These are phyloP conservation scores for Nipponia nippon DNA, from an alignment of 2,113 vertebrate genomes.

Conservation along the genomic window DNA sequence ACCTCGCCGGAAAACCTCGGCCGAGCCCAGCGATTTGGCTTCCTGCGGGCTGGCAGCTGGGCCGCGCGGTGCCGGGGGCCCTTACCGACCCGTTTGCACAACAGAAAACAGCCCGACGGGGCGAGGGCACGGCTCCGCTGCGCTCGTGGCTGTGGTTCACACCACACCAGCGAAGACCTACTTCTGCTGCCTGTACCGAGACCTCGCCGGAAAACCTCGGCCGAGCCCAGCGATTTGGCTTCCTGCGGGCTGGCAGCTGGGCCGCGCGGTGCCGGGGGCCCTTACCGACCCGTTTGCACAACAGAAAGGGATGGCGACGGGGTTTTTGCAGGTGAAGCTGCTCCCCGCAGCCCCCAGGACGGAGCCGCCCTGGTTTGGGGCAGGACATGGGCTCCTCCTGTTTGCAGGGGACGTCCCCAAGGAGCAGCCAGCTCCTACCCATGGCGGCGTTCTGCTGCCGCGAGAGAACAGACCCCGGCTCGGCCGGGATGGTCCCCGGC, in stretches of 20 bases:
- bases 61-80: background rate
- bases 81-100: no score
- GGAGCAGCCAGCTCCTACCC: background rate
- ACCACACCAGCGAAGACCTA: background rate
- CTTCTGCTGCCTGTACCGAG: background rate
- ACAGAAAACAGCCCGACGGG: background rate
- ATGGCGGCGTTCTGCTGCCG: background rate
- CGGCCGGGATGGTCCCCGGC: background rate
- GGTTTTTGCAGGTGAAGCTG: background rate
- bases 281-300: no score
- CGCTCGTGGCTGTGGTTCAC: background rate
- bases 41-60: background rate
- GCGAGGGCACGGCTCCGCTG: accelerated
- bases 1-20: background rate
- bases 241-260: background rate
- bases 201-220: background rate
- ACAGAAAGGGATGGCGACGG: no score
- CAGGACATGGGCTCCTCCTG: background rate
- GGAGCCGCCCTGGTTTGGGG: background rate
- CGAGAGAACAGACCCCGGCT: background rate
- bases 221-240: background rate
- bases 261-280: background rate
- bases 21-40: background rate
- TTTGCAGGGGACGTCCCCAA: background rate
- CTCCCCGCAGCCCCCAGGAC: background rate